A percentile compares a stretch with the other conserved stretches of the same genome.
Conservation (phyloP, 2,113 vertebrate species). For the Sterna hirundo region DNA sequence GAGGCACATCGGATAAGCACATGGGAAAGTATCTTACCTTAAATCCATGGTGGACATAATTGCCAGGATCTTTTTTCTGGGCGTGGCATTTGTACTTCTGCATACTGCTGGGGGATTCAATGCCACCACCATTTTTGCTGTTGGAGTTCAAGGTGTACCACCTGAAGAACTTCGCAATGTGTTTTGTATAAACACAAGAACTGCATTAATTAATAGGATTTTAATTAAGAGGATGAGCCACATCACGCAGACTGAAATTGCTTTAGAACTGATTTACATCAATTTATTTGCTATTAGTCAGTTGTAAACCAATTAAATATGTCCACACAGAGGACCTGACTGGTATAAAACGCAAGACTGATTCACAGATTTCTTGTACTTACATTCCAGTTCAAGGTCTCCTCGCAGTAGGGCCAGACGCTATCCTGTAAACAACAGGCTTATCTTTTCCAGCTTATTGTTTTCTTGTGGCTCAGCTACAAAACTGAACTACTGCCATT, state of each 20-base stretch:
- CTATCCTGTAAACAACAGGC: background rate
- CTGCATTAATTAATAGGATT: background rate
- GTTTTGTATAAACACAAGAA: background rate
- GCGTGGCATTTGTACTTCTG: background rate
- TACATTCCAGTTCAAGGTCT: constrained; percentile 31
- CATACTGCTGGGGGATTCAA: background rate
- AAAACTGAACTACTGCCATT: background rate
- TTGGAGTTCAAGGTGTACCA: background rate
- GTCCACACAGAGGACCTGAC: background rate
- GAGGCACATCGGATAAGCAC: background rate
- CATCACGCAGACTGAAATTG: background rate
- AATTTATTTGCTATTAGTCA: constrained; percentile 19
- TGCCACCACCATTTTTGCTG: background rate
- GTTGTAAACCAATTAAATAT: background rate
- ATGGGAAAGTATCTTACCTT: background rate
- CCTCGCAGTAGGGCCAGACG: background rate
- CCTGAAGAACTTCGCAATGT: background rate
- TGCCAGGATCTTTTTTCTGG: background rate
- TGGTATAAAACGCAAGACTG: background rate
- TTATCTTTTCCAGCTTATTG: constrained; percentile 5
- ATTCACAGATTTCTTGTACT: background rate
- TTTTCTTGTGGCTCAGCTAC: background rate
- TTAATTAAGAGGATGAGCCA: background rate
- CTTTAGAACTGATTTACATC: background rate
- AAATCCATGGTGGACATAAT: background rate